Conservation (phyloP, 2,797 vertebrate genomes). For the Brachymystax lenok region DNA sequence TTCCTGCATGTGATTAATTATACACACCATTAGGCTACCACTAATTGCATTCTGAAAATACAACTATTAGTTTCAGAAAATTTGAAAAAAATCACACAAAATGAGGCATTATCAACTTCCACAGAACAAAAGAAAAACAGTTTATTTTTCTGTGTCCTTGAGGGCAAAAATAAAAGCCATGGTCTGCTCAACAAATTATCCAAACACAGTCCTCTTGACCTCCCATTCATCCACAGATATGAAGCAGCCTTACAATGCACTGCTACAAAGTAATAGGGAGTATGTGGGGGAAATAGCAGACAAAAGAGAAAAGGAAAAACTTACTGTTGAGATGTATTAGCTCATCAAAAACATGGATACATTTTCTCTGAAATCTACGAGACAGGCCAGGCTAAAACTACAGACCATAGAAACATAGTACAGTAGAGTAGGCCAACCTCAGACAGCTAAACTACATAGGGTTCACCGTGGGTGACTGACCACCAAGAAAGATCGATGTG, state of each 20-base stretch:
- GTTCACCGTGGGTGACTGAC: background rate
- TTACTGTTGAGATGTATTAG: background rate
- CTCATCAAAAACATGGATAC: background rate
- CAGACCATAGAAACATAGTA: no score
- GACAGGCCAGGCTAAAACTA: no score
- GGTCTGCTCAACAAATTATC: background rate
- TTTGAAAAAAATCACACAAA: background rate
- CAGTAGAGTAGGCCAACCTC: background rate
- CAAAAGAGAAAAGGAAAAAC: background rate
- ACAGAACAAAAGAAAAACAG: background rate
- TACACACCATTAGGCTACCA: background rate
- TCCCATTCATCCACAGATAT: background rate
- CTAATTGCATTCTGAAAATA: background rate
- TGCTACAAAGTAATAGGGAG: background rate
- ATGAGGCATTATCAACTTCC: background rate
- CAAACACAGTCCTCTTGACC: background rate
- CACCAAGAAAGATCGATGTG: background rate
- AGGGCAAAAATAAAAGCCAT: background rate
- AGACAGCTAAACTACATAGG: background rate
- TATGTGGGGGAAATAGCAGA: background rate
- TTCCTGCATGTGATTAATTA: background rate
- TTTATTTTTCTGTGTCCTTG: background rate
- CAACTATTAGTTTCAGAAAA: background rate
- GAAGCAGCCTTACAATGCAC: background rate
- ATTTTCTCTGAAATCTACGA: background rate